Evolutionary conservation across 2,113 vertebrate genomes (phyloP).

Genomic region (Tetrao urogallus): DNA sequence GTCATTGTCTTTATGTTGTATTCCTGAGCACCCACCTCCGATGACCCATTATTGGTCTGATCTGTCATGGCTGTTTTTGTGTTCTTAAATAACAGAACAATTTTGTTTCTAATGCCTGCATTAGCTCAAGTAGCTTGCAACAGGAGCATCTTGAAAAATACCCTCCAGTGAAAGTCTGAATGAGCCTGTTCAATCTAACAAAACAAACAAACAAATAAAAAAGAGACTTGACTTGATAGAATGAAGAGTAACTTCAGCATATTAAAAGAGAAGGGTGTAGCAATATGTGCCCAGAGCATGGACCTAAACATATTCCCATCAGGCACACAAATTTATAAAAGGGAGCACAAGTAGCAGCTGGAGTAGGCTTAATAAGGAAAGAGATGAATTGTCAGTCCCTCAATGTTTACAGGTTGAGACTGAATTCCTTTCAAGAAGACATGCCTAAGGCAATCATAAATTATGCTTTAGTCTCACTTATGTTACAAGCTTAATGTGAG

Average conservation of each 20-base stretch:
- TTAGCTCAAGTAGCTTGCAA: background rate
- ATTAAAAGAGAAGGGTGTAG: background rate
- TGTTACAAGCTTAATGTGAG: background rate
- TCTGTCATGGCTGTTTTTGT: background rate
- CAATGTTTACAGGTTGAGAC: background rate
- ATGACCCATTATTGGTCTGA: background rate
- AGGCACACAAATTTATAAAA: background rate
- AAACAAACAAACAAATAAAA: background rate
- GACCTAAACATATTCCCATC: background rate
- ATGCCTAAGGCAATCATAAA: conserved; percentile 35
- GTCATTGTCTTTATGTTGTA: background rate
- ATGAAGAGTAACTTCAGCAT: background rate
- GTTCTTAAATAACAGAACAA: background rate
- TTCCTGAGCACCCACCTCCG: background rate
- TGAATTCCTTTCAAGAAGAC: conserved; percentile 9
- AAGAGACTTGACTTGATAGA: background rate
- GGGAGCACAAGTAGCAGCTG: background rate
- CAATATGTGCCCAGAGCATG: background rate
- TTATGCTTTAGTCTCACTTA: conserved; percentile 26
- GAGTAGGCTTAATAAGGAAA: background rate
- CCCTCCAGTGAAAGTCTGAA: background rate
- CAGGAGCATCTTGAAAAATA: background rate
- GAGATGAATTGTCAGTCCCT: conserved; percentile 1
- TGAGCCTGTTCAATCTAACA: background rate
- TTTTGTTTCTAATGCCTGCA: background rate